Percentiles rank a stretch among this genome's conserved stretches.
phyloP scores from a whole-genome alignment of 2,888 invertebrate genomes.

The Sesamia inferens region DNA sequence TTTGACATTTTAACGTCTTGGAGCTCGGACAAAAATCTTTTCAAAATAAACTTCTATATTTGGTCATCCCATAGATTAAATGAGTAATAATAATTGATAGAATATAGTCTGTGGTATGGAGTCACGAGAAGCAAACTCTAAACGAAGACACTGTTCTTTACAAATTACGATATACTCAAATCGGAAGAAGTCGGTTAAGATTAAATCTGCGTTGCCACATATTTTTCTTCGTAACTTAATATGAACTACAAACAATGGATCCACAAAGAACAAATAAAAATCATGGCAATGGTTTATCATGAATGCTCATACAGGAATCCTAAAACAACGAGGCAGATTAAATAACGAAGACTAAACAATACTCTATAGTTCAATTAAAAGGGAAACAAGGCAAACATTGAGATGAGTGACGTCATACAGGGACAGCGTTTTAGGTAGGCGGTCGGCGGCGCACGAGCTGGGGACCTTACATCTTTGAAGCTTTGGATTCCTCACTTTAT shows the following conservation, averaged over 20 bases:
- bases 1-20: constrained; percentile 4
- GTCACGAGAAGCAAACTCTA: neutral
- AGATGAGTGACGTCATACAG: constrained; percentile 81
- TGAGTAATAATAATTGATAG: neutral
- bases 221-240: constrained; percentile 36
- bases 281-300: constrained; percentile 39
- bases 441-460: constrained; percentile 46
- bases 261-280: constrained; percentile 43
- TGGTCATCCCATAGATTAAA: neutral
- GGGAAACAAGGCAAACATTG: constrained; percentile 71
- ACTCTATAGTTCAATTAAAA: constrained; percentile 77
- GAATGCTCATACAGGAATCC: constrained; percentile 46
- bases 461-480: constrained; percentile 29
- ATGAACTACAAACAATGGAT: constrained; percentile 31
- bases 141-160: neutral
- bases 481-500: constrained; percentile 35
- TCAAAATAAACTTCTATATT: neutral
- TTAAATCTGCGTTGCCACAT: neutral
- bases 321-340: constrained; percentile 65
- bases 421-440: constrained; percentile 77
- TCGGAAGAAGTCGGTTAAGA: constrained; percentile 1
- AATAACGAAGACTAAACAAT: constrained; percentile 73
- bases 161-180: neutral
- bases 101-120: neutral
- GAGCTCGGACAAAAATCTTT: neutral